These are phyloP conservation scores for Labeo catla DNA, from an alignment of 2,113 vertebrate species.

Conservation along the genomic window DNA sequence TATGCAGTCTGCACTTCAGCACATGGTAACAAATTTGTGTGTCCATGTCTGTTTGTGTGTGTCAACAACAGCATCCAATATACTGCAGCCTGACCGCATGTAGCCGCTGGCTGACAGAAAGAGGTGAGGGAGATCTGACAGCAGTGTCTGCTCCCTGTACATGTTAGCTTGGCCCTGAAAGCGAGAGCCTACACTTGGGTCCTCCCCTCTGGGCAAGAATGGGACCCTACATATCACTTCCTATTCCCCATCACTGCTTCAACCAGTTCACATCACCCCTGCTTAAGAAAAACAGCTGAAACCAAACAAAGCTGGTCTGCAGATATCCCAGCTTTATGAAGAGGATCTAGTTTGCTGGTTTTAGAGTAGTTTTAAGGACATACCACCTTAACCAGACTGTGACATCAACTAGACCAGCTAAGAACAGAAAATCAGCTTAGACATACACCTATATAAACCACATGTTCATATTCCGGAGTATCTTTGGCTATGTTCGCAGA, in stretches of 20 bases:
- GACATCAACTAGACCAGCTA: neutral
- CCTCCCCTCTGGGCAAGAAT: slow-evolving; percentile 70
- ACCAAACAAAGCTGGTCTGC: neutral
- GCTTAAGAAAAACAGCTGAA: neutral
- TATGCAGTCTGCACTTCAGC: neutral
- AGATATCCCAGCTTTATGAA: neutral
- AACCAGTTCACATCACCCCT: slow-evolving; percentile 32
- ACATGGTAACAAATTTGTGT: neutral
- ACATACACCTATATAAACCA: neutral
- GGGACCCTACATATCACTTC: slow-evolving; percentile 47
- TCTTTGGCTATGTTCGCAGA: neutral
- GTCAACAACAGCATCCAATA: slow-evolving; percentile 3
- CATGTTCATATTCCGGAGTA: neutral
- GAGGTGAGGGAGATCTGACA: slow-evolving; percentile 78
- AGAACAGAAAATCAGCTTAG: neutral
- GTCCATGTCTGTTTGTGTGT: slow-evolving; percentile 23
- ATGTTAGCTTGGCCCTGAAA: slow-evolving; percentile 76
- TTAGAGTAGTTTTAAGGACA: neutral
- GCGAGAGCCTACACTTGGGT: slow-evolving; percentile 65
- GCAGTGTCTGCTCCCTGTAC: slow-evolving; percentile 79
- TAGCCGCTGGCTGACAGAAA: slow-evolving; percentile 47
- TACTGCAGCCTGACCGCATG: slow-evolving; percentile 49
- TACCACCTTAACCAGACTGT: neutral
- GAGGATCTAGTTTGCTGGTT: neutral
- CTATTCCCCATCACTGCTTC: slow-evolving; percentile 29